A percentile compares a stretch with the other conserved stretches of the same genome.
Evolutionary conservation across 2,113 vertebrate species (phyloP).

Genomic region (Meles meles): DNA sequence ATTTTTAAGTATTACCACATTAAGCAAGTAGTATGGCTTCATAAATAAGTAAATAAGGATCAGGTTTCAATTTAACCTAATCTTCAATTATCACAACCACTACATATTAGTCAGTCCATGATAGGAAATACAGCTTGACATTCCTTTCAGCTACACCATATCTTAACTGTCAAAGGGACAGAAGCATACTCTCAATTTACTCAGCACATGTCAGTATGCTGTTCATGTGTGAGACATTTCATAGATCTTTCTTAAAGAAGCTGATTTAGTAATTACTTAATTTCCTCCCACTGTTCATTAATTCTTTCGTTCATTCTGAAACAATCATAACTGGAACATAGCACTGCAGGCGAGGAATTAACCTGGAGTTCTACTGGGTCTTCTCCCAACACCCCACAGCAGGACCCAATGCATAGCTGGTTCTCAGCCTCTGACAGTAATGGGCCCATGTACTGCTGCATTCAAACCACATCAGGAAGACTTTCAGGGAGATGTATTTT

Average conservation of each 20-base stretch:
- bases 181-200: not conserved
- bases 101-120: not conserved
- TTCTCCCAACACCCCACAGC: not conserved
- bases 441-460: too few relatives aligned
- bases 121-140: not conserved
- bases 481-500: not conserved
- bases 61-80: conserved; percentile 6
- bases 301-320: conserved; percentile 24
- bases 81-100: conserved; percentile 25
- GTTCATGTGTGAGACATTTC: not conserved
- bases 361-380: not conserved
- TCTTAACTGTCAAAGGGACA: not conserved
- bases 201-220: not conserved
- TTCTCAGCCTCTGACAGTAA: not conserved
- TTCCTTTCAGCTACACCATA: not conserved
- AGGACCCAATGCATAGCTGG: not conserved
- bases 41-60: conserved; percentile 26
- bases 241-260: conserved; percentile 28
- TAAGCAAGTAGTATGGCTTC: not conserved
- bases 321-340: not conserved
- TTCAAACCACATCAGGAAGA: not conserved
- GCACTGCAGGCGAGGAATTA: not conserved
- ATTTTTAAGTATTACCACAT: not conserved
- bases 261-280: conserved; percentile 35
- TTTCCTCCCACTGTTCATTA: not conserved